phyloP scores from a whole-genome alignment of 1,140 invertebrate genomes.

The Platyscapa corneri region DNA sequence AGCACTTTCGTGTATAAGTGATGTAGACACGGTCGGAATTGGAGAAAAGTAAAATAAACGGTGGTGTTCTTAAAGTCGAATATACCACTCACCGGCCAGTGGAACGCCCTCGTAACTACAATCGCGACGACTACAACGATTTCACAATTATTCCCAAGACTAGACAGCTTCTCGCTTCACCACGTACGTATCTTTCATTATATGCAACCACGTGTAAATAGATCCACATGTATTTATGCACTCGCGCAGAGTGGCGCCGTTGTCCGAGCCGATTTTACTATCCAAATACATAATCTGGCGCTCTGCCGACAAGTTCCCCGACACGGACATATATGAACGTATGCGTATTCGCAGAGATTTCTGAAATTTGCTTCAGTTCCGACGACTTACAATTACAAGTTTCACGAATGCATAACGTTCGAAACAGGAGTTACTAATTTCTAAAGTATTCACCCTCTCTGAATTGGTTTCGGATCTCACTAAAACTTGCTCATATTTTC shows the following conservation, averaged over 20 bases:
- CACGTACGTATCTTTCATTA: background rate
- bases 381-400: background rate
- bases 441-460: too few species aligned
- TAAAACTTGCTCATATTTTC: too few species aligned
- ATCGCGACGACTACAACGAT: background rate
- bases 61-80: background rate
- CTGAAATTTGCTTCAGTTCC: background rate
- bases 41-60: conserved; percentile 17
- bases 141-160: background rate
- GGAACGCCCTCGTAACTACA: background rate
- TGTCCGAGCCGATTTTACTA: conserved; percentile 35
- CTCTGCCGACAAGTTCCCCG: background rate
- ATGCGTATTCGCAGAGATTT: background rate
- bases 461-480: too few species aligned
- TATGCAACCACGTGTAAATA: background rate
- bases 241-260: background rate
- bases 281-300: conserved; percentile 16
- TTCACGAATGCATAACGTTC: background rate
- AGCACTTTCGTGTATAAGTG: too few species aligned
- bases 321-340: background rate
- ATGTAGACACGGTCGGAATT: background rate
- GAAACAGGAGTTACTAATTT: too few species aligned
- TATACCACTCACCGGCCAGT: background rate
- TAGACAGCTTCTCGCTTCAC: background rate
- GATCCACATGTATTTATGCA: too few species aligned